phyloP scores from a whole-genome alignment of 2,888 invertebrate species.

The Nemurella pictetii region DNA sequence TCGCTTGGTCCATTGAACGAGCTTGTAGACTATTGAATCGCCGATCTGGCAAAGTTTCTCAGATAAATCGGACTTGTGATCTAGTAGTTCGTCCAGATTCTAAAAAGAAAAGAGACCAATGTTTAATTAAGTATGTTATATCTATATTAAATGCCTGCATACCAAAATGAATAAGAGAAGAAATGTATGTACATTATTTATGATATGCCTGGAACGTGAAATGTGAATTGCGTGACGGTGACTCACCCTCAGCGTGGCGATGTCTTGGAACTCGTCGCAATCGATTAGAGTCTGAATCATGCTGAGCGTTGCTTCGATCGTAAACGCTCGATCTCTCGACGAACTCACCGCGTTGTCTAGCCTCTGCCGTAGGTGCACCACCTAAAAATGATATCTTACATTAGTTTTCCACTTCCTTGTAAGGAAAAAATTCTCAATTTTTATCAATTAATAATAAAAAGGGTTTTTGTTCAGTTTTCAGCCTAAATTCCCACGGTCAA shows the following conservation, averaged over 20 bases:
- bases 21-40: constrained; percentile 96
- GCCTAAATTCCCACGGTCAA: too few species aligned
- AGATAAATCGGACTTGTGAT: constrained; percentile 88
- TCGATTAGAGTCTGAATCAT: constrained; percentile 93
- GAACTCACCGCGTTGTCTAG: constrained; percentile 87
- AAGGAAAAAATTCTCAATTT: background rate
- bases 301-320: constrained; percentile 79
- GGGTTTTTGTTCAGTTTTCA: too few species aligned
- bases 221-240: background rate
- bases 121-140: background rate
- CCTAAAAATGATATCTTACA: constrained; percentile 50
- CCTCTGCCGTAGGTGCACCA: constrained; percentile 84
- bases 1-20: constrained; percentile 98
- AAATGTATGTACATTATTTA: background rate
- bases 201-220: too few species aligned
- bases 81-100: constrained; percentile 87
- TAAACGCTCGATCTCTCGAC: constrained; percentile 76
- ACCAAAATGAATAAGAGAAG: background rate
- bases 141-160: background rate
- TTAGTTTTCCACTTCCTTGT: background rate
- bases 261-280: constrained; percentile 95
- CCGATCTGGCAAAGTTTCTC: constrained; percentile 94
- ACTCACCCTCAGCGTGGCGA: constrained; percentile 74
- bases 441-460: background rate
- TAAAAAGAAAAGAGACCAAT: constrained; percentile 54